Base-by-base conservation (phyloP, 1,140 invertebrate species). In the Dicyema japonicum region DNA sequence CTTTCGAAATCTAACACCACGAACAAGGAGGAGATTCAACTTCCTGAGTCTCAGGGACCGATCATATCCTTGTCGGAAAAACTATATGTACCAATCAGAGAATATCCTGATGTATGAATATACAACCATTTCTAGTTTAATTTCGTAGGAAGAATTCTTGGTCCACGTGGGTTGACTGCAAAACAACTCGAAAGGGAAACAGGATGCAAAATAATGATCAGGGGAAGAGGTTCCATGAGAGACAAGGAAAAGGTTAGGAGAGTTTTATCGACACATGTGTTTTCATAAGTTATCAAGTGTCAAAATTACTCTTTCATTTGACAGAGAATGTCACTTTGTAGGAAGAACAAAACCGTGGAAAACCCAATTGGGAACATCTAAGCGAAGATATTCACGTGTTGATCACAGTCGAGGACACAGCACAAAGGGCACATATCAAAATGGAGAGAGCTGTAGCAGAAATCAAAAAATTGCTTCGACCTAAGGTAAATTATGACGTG, bases 201-300 rank as follows among this genome's bases (percentile, higher is more conserved):
- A 39, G 80, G 82, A 39, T 97, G 88, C 57, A 94, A 94, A 66
- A 92, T 97, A 39, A 97, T 97, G 88, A 78, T 97, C 33, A 63
- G 88, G 55, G 85, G 85, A 40, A 80, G 85, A 55, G 85, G 85
- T n/a, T 92, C 82, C 21, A 94, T 94, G 85, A 63, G 85, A 47
- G 85, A 94, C 50, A 92, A 92, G 60, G 80, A 85, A 57, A 94
- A 92, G 72, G 82, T 90, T 62, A 60, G 57, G n/a, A n/a, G n/a
- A n/a, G n/a, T n/a, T n/a, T n/a, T n/a, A n/a, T n/a, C n/a, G n/a
- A n/a, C n/a, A n/a, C n/a, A n/a, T n/a, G n/a, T n/a, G n/a, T n/a
- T n/a, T n/a, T n/a, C n/a, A n/a, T n/a, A n/a, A n/a, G n/a, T n/a
- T n/a, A n/a, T n/a, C n/a, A n/a, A n/a, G n/a, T n/a, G n/a, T n/a